Percentiles rank a stretch among this genome's conserved stretches.
These are phyloP conservation scores for Epizoanthus scotinus DNA, from an alignment of 92 coral and sea anemone genomes.

Conservation along the genomic window DNA sequence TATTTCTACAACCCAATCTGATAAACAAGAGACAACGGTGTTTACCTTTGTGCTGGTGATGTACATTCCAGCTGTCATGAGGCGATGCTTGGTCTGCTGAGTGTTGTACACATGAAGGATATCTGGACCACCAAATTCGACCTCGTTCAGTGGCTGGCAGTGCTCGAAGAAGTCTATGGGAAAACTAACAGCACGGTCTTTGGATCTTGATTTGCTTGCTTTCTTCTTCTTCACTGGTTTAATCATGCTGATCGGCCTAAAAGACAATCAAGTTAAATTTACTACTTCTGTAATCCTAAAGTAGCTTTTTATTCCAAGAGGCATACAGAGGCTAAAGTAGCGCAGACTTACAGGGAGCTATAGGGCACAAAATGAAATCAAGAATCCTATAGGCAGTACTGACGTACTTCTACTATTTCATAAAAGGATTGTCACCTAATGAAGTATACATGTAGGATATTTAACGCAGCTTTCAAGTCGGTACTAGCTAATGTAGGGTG, in stretches of 20 bases:
- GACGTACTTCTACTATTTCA: too few species aligned
- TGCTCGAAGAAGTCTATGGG: constrained; percentile 98
- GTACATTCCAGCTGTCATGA: constrained; percentile 98
- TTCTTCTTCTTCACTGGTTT: constrained; percentile 90
- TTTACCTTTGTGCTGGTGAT: constrained; percentile 93
- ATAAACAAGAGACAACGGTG: not conserved
- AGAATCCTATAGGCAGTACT: too few species aligned
- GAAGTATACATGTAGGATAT: too few species aligned
- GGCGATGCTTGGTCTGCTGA: constrained; percentile 95
- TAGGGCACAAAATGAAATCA: too few species aligned
- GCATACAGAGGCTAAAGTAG: too few species aligned
- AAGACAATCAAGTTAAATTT: not conserved
- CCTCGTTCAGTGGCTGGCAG: constrained; percentile 91
- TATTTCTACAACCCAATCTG: too few species aligned
- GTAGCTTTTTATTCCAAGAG: too few species aligned
- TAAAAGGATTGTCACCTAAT: too few species aligned
- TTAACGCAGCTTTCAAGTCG: too few species aligned
- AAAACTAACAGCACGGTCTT: constrained; percentile 81
- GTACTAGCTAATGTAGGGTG: too few species aligned
- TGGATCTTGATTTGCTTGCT: constrained; percentile 73
- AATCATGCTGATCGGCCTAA: constrained; percentile 82
- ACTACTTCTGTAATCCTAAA: too few species aligned
- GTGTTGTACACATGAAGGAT: constrained; percentile 93
- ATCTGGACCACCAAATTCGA: constrained; percentile 93
- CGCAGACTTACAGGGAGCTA: too few species aligned